A percentile compares a stretch with the other conserved stretches of the same genome.
Evolutionary conservation across 2,888 invertebrate genomes (phyloP).

Genomic region (Brachyopa scutellaris): DNA sequence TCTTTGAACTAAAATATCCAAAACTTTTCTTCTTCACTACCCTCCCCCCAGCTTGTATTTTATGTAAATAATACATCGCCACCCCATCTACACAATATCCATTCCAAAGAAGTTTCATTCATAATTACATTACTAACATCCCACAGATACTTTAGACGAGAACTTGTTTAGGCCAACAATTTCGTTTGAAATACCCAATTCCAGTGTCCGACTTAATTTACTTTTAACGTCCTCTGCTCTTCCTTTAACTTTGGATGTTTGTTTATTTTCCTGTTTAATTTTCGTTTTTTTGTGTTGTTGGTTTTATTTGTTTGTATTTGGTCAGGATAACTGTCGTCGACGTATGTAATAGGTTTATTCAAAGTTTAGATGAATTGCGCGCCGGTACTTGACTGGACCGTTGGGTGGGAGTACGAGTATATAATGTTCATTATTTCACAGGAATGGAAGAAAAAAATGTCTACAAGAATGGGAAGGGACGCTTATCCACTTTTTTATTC

Average conservation of each 20-base stretch:
- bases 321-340: constrained; percentile 33
- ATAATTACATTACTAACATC: constrained; percentile 28
- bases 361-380: constrained; percentile 33
- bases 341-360: constrained; percentile 44
- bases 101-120: not conserved
- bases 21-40: no score
- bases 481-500: no score
- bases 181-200: constrained; percentile 33
- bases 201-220: constrained; percentile 28
- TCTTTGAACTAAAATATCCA: no score
- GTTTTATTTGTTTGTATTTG: constrained; percentile 38
- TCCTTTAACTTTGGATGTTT: not conserved
- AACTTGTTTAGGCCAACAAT: constrained; percentile 22
- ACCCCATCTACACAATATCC: no score
- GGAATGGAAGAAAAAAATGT: not conserved
- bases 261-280: constrained; percentile 25
- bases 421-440: not conserved
- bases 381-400: not conserved
- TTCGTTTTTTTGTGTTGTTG: not conserved
- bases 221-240: constrained; percentile 30
- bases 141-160: constrained; percentile 31
- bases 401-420: not conserved
- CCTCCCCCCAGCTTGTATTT: not conserved
- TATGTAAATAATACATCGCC: constrained; percentile 12
- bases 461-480: no score